phyloP scores from a whole-genome alignment of 2,113 vertebrate species.

The Polyodon spathula region DNA sequence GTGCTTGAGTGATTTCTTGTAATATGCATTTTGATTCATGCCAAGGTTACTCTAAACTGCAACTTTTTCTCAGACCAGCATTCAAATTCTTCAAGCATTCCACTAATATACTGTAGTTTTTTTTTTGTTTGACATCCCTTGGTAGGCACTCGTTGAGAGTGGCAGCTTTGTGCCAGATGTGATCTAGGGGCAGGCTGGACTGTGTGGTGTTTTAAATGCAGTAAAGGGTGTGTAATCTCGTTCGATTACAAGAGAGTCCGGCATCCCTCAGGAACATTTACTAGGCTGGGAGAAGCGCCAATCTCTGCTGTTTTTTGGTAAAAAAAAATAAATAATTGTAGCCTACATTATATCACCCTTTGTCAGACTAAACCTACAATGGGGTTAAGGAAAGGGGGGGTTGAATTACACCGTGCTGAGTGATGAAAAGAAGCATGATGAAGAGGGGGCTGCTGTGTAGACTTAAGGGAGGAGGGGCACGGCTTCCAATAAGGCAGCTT shows the following conservation, averaged over 20 bases:
- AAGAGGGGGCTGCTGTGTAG: constrained; percentile 12
- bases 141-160: too few relatives aligned
- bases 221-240: neutral
- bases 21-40: too few relatives aligned
- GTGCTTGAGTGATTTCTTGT: too few relatives aligned
- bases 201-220: neutral
- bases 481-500: constrained; percentile 20
- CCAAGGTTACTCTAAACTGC: too few relatives aligned
- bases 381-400: constrained; percentile 31
- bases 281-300: constrained; percentile 24
- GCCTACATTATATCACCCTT: constrained; percentile 50
- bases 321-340: too few relatives aligned
- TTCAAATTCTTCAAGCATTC: too few relatives aligned
- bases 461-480: constrained; percentile 22
- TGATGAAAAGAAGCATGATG: constrained; percentile 20
- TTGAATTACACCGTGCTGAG: constrained; percentile 39
- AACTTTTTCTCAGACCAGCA: too few relatives aligned
- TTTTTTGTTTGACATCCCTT: too few relatives aligned
- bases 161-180: too few relatives aligned
- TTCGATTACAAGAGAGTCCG: constrained; percentile 21
- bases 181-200: too few relatives aligned
- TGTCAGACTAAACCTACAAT: constrained; percentile 35
- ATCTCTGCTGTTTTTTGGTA: constrained; percentile 40
- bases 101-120: too few relatives aligned
- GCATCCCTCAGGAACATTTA: constrained; percentile 27